Conservation (phyloP, 2,113 vertebrate genomes). For the Rhagologus leucostigma region DNA sequence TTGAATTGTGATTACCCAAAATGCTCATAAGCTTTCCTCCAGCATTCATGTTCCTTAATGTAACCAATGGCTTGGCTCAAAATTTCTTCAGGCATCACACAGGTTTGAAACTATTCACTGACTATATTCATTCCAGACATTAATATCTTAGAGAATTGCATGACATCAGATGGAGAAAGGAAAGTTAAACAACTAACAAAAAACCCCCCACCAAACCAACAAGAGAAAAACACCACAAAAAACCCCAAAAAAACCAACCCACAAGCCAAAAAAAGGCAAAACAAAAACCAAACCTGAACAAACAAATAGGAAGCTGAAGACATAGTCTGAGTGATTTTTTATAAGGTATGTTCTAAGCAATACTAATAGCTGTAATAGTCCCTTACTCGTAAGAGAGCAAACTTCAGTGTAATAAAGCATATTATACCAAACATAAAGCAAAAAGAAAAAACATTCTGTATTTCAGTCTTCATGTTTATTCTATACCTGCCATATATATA, state of each 20-base stretch:
- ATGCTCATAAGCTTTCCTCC: not conserved
- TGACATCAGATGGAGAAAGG: not conserved
- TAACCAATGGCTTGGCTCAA: not conserved
- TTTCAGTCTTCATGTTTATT: not conserved
- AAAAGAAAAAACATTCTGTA: not conserved
- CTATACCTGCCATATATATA: not conserved
- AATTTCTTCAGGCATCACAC: not conserved
- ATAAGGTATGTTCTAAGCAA: not conserved
- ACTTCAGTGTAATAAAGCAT: not conserved
- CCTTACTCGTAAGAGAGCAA: not conserved
- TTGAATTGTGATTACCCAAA: not conserved
- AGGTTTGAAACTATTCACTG: not conserved
- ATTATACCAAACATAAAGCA: not conserved
- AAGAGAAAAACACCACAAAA: fast-evolving
- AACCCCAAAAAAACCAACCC: not conserved
- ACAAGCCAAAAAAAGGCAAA: not conserved
- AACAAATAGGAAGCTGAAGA: not conserved
- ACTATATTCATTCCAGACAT: not conserved
- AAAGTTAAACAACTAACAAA: not conserved
- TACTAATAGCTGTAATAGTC: not conserved
- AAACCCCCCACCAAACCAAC: not conserved
- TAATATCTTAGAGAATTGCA: not conserved
- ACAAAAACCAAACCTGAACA: not conserved
- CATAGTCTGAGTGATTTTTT: not conserved
- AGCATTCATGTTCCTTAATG: not conserved